A percentile compares a stretch with the other conserved stretches of the same genome.
Evolutionary conservation across 2,113 vertebrate genomes (phyloP).

Genomic region (Campylomormyrus numenius): DNA sequence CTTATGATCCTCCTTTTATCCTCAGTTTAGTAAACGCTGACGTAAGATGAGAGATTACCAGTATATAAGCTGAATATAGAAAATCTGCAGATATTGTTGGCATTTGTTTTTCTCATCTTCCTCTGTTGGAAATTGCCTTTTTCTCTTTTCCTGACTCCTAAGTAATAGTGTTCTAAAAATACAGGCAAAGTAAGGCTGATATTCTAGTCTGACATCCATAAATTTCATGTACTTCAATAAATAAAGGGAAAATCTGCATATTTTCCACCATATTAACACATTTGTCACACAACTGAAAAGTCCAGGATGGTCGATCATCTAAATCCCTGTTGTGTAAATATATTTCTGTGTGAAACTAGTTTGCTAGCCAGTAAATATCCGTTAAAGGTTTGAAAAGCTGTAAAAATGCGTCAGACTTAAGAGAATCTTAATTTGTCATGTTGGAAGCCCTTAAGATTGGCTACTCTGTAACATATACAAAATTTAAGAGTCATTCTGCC

Average conservation of each 20-base stretch:
- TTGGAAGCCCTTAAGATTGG: not conserved
- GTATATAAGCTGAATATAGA: not conserved
- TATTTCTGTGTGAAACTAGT: not conserved
- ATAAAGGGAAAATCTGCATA: not conserved
- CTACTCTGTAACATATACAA: not conserved
- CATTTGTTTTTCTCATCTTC: not conserved
- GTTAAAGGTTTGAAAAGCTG: conserved; percentile 10
- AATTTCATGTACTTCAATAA: not conserved
- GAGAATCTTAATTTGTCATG: not conserved
- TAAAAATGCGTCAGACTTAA: not conserved
- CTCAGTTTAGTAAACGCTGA: not conserved
- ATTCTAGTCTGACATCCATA: not conserved
- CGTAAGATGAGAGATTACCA: not conserved
- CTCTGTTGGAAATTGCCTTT: not conserved
- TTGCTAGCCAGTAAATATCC: conserved; percentile 37
- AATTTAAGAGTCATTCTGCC: not conserved
- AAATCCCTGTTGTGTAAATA: not conserved
- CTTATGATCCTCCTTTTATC: not conserved
- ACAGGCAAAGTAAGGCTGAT: not conserved
- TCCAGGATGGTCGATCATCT: not conserved
- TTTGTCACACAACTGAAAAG: not conserved
- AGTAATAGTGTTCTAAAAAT: not conserved
- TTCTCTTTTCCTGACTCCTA: not conserved
- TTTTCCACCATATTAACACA: not conserved
- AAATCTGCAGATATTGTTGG: not conserved